Percentiles rank a stretch among this genome's conserved stretches.
phyloP scores from a whole-genome alignment of 1,140 invertebrate genomes.

The Argopecten irradians region DNA sequence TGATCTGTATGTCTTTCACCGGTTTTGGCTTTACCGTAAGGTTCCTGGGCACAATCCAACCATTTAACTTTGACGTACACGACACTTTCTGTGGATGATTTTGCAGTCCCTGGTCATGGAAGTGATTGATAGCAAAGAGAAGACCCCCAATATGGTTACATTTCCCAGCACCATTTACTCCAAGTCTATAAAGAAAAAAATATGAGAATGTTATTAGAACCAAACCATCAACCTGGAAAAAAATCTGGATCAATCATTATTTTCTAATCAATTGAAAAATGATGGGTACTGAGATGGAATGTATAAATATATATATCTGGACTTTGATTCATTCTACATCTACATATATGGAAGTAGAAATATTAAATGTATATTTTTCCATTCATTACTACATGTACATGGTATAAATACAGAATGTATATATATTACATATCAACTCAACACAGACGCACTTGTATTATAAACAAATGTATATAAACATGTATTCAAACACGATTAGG shows the following conservation, averaged over 20 bases:
- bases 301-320: no score
- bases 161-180: conserved; percentile 20
- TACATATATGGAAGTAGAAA: background rate
- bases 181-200: conserved; percentile 32
- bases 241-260: no score
- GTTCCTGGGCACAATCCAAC: conserved; percentile 39
- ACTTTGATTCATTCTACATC: no score
- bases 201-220: no score
- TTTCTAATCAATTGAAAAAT: no score
- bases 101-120: conserved; percentile 26
- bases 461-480: no score
- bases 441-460: no score
- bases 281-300: no score
- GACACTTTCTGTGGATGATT: conserved; percentile 25
- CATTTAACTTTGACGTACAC: conserved; percentile 30
- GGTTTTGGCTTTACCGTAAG: conserved; percentile 28
- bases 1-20: conserved; percentile 32
- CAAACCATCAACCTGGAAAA: no score
- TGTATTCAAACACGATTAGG: no score
- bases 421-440: no score
- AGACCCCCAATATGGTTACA: conserved; percentile 17
- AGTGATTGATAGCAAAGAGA: background rate
- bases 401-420: no score
- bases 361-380: background rate
- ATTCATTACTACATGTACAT: background rate